Base-by-base conservation (phyloP, 2,888 invertebrate genomes). In the Epistrophe eligans region DNA sequence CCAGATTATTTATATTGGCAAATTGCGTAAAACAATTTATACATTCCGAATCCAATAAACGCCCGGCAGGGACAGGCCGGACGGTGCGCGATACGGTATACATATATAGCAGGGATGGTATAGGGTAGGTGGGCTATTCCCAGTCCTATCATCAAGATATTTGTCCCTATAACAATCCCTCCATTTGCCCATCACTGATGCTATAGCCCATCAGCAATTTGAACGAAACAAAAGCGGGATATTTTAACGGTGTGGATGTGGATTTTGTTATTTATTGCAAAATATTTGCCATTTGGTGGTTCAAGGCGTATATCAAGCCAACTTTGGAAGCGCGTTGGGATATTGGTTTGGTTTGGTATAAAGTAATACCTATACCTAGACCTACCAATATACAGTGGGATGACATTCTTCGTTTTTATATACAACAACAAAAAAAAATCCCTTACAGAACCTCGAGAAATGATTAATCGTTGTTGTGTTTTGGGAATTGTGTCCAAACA, bases 221-320 rank as follows among this genome's bases (percentile, higher is more conserved):
- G 62, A 82, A 76, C 73, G 62, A 82, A 76, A 83, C 85, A 79
- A 87, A 74, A 79, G 82, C 71, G 55, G 28, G 28, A 57, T 70
- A 74, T 32, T 52, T 24, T 8, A 24, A 50, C 32, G 28, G 50
- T 28, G 50, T 28, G 40, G 55, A 60, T 79, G 79, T 83, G 79
- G 83, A 84, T 88, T 80, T 79, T 76, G 79, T 88, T 88, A 88
- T 88, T 88, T 88, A 88, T 88, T 72, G 88, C 83, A 72, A 84
- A 84, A 88, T 88, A 84, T 88, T 88, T 88, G 88, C 76, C 88
- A 88, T 88, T 88, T 88, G 88, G 88, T 72, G 83, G 79, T 79
- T 57, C 71, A 62, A 88, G 84, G 88, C 88, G 88, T 88, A 88
- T 58, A 84, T 88, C 88, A 88, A 84, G 57, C 72, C 76, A 66